Percentiles rank a stretch among this genome's conserved stretches.
Evolutionary conservation across 2,888 invertebrate species (phyloP).

Genomic region (Philaethria dido): DNA sequence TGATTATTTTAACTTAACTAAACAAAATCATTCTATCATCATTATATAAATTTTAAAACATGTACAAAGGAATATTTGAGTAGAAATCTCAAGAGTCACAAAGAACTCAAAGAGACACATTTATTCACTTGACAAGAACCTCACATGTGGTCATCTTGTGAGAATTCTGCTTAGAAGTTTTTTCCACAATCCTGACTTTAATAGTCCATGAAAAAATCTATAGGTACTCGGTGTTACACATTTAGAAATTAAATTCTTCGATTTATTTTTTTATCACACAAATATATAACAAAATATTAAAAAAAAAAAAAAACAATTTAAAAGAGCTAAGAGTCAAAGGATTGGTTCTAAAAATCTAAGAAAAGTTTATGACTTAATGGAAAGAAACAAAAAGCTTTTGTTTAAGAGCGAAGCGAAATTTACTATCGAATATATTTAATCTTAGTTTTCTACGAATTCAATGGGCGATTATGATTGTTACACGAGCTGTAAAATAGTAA

Average conservation of each 20-base stretch:
- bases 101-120: constrained; percentile 46
- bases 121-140: constrained; percentile 60
- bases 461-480: background rate
- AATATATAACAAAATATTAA: too few relatives aligned
- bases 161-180: constrained; percentile 57
- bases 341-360: background rate
- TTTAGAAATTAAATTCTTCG: too few relatives aligned
- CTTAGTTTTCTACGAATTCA: background rate
- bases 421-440: background rate
- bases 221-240: background rate
- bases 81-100: constrained; percentile 50
- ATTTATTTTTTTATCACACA: too few relatives aligned
- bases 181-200: constrained; percentile 54
- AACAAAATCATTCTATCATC: background rate
- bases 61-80: constrained; percentile 48
- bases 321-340: background rate
- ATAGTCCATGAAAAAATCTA: too few relatives aligned
- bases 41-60: constrained; percentile 39
- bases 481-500: constrained; percentile 1
- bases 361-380: background rate
- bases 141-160: constrained; percentile 60
- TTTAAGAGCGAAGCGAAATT: background rate
- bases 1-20: background rate
- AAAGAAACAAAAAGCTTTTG: constrained; percentile 17
- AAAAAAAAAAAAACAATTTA: background rate